A percentile compares a stretch with the other conserved stretches of the same genome.
Conservation (phyloP, 2,797 vertebrate species). For the Pseudocheirus occidentalis region DNA sequence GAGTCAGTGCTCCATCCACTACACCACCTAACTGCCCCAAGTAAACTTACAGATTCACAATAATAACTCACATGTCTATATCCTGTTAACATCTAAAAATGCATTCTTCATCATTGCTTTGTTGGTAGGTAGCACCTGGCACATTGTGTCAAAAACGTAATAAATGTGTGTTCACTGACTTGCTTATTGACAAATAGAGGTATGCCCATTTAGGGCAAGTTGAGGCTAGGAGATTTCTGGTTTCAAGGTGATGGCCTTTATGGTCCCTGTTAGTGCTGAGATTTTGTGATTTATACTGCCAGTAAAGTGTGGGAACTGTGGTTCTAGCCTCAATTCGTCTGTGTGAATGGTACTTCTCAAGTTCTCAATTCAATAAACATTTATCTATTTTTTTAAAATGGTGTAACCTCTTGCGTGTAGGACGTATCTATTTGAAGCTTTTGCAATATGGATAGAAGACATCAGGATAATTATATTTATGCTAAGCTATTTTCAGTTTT, state of each 20-base stretch:
- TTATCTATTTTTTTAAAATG: neutral
- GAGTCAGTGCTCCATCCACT: neutral
- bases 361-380: neutral
- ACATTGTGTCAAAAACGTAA: neutral
- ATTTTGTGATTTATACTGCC: neutral
- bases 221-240: neutral
- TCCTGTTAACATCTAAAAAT: neutral
- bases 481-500: neutral
- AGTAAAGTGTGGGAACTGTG: neutral
- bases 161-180: neutral
- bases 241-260: neutral
- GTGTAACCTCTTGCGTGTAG: neutral
- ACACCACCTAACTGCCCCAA: neutral
- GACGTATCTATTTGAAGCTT: neutral
- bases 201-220: neutral
- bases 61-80: neutral
- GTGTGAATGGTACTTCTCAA: neutral
- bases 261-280: neutral
- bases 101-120: neutral
- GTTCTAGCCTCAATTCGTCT: too few species aligned
- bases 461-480: neutral
- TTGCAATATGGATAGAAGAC: neutral
- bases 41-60: neutral
- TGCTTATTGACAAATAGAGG: neutral
- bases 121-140: neutral